phyloP scores from a whole-genome alignment of 2,113 vertebrate species.

The Gadus chalcogrammus region DNA sequence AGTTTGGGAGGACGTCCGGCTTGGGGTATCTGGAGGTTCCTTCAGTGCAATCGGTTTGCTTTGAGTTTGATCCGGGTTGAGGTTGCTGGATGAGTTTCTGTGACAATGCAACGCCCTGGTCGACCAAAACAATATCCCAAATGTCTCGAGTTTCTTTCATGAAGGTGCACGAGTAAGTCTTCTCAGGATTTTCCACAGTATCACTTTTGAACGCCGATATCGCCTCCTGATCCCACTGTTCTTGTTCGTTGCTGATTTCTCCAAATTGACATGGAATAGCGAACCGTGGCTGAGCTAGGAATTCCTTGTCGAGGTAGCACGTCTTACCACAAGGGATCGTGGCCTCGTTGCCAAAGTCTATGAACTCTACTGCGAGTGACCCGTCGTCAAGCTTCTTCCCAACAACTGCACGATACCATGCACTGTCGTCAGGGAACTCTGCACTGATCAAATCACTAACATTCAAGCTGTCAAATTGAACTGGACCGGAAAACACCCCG shows the following conservation, averaged over 20 bases:
- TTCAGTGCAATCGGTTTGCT: not conserved
- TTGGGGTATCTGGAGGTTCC: slow-evolving; percentile 47
- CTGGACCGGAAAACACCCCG: slow-evolving; percentile 15
- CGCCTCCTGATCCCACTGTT: slow-evolving; percentile 13
- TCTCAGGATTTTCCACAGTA: slow-evolving; percentile 57
- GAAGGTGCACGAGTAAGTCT: slow-evolving; percentile 73
- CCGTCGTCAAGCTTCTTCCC: slow-evolving; percentile 40
- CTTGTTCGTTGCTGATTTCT: slow-evolving; percentile 28
- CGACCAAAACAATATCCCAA: slow-evolving; percentile 71
- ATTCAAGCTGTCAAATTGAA: slow-evolving; percentile 49
- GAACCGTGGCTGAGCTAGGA: slow-evolving; percentile 58
- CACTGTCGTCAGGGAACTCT: slow-evolving; percentile 72
- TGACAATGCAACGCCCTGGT: slow-evolving; percentile 57
- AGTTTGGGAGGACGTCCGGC: slow-evolving; percentile 63
- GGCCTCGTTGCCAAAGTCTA: slow-evolving; percentile 81
- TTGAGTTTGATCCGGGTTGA: slow-evolving; percentile 6
- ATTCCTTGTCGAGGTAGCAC: slow-evolving; percentile 51
- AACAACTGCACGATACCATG: slow-evolving; percentile 79
- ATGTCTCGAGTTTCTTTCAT: slow-evolving; percentile 57
- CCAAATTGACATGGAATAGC: slow-evolving; percentile 68
- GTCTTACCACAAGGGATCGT: slow-evolving; percentile 56
- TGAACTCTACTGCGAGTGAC: slow-evolving; percentile 68
- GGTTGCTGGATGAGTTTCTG: slow-evolving; percentile 52
- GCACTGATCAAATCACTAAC: slow-evolving; percentile 74
- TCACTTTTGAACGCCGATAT: slow-evolving; percentile 55